phyloP scores from a whole-genome alignment of 2,113 vertebrate genomes.

The Meles meles region DNA sequence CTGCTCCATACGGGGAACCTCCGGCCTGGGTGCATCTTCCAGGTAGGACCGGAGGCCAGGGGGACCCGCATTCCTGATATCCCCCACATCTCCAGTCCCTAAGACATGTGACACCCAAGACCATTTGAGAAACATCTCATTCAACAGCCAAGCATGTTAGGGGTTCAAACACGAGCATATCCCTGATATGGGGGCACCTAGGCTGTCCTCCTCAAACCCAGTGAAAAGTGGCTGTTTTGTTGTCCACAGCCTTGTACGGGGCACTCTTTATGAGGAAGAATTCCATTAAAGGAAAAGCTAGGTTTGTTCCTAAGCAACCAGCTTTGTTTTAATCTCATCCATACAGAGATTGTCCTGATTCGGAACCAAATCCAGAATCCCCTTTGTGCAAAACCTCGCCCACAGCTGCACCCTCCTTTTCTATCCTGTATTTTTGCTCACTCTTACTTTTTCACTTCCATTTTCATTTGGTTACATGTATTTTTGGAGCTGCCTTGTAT shows the following conservation, averaged over 20 bases:
- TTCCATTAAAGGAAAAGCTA: background rate
- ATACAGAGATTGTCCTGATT: background rate
- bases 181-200: accelerated
- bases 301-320: background rate
- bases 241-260: background rate
- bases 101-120: accelerated
- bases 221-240: background rate
- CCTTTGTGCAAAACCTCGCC: background rate
- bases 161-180: background rate
- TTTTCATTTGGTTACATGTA: background rate
- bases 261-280: background rate
- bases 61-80: background rate
- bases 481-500: background rate
- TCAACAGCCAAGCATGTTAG: background rate
- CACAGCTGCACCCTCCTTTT: accelerated
- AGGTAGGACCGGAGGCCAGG: background rate
- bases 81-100: background rate
- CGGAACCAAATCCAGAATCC: background rate
- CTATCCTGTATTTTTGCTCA: background rate
- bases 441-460: background rate
- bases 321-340: background rate
- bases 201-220: background rate
- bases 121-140: background rate
- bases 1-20: background rate
- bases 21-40: background rate